phyloP scores from a whole-genome alignment of 2,888 invertebrate species.

The Eustalomyia histrio region DNA sequence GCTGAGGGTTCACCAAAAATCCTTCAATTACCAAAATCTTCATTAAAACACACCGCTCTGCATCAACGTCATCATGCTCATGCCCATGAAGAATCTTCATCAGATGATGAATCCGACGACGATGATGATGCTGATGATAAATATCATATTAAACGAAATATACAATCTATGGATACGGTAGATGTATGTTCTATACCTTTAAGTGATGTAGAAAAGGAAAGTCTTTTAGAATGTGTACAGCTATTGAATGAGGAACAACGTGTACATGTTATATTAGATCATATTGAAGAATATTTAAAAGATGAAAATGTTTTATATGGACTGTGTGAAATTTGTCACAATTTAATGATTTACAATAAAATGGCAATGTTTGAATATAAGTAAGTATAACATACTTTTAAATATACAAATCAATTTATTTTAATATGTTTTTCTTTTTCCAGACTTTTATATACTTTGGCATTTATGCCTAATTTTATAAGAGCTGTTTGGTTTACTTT shows the following conservation, averaged over 20 bases:
- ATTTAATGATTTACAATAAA: constrained; percentile 89
- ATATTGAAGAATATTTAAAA: constrained; percentile 75
- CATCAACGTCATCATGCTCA: constrained; percentile 71
- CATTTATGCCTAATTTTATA: constrained; percentile 88
- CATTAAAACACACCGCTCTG: constrained; percentile 69
- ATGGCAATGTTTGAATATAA: constrained; percentile 92
- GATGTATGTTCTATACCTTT: constrained; percentile 63
- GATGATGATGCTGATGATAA: constrained; percentile 66
- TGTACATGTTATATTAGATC: constrained; percentile 81
- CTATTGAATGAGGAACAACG: constrained; percentile 84
- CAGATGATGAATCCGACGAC: constrained; percentile 71
- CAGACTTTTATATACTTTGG: constrained; percentile 88
- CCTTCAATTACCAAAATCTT: constrained; percentile 76
- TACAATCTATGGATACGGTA: constrained; percentile 64
- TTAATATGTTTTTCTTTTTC: constrained; percentile 5
- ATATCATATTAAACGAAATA: constrained; percentile 66
- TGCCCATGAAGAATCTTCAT: constrained; percentile 70
- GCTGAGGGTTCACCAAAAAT: constrained; percentile 77
- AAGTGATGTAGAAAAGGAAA: constrained; percentile 72
- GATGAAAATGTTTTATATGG: constrained; percentile 83
- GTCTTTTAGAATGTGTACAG: constrained; percentile 80
- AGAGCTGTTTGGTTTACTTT: constrained; percentile 86
- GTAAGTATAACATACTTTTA: constrained; percentile 79
- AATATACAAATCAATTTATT: neutral
- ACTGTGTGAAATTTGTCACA: constrained; percentile 90